These are phyloP conservation scores for Monopis laevigella DNA, from an alignment of 2,888 invertebrate species.

Conservation along the genomic window DNA sequence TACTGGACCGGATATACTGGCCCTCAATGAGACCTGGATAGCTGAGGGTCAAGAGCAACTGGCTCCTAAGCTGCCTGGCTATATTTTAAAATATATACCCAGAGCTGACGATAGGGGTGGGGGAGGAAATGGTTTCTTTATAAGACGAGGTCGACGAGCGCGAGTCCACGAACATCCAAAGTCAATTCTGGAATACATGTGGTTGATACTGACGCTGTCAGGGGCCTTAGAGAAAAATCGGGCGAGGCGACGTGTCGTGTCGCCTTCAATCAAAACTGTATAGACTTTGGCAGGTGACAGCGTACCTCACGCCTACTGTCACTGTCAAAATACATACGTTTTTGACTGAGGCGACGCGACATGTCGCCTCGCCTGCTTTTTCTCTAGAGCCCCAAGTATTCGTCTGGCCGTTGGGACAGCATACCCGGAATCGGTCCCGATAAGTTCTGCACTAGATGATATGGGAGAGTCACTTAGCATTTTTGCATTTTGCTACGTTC, in stretches of 20 bases:
- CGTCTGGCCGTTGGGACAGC: conserved; percentile 5
- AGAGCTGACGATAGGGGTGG: neutral
- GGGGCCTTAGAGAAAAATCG: too few species aligned
- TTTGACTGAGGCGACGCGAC: too few species aligned
- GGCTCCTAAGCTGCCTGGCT: conserved; percentile 1
- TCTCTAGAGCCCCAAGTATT: neutral
- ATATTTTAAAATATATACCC: neutral
- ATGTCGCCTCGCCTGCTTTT: too few species aligned
- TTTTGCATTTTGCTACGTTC: too few species aligned
- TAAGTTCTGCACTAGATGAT: too few species aligned
- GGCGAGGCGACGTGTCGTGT: too few species aligned
- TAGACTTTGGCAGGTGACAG: too few species aligned
- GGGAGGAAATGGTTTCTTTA: conserved; percentile 1
- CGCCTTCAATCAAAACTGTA: too few species aligned
- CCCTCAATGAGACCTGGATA: neutral
- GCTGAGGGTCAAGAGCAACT: neutral
- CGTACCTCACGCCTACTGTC: too few species aligned
- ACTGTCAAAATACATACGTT: too few species aligned
- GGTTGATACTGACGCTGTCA: neutral
- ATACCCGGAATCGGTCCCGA: neutral
- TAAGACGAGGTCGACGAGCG: neutral
- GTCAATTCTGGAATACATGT: neutral
- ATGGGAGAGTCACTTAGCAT: too few species aligned
- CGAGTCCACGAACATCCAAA: neutral
- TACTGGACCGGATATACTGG: neutral